Conservation (phyloP, 2,113 vertebrate genomes). For the Phrynosoma blainvillii region DNA sequence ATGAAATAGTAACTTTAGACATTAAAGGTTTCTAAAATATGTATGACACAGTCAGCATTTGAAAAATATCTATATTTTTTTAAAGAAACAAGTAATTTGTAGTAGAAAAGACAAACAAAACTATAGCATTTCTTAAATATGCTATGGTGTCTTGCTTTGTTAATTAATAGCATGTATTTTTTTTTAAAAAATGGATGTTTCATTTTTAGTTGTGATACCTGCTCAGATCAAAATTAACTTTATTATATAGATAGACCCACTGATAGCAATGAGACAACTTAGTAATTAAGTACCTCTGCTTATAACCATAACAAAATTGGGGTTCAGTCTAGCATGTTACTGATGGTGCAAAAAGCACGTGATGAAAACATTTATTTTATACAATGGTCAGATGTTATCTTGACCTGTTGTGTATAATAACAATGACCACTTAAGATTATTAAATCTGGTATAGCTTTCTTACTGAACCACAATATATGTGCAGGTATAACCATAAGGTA, state of each 20-base stretch:
- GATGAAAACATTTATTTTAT: neutral
- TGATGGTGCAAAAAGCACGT: neutral
- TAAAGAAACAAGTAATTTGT: neutral
- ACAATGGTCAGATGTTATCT: neutral
- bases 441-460: neutral
- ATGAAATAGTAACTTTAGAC: neutral
- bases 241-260: neutral
- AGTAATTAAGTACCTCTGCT: neutral
- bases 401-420: neutral
- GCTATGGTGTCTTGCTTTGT: neutral
- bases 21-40: neutral
- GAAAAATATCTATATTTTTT: neutral
- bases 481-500: conserved; percentile 22
- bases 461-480: conserved; percentile 24
- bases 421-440: neutral
- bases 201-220: neutral
- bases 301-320: neutral
- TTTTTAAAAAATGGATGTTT: neutral
- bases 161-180: neutral
- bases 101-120: neutral
- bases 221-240: neutral
- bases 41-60: neutral
- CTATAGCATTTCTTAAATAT: neutral
- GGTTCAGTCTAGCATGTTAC: neutral
- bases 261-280: neutral